Evolutionary conservation across 2,113 vertebrate genomes (phyloP).

Genomic region (Tursiops truncatus): DNA sequence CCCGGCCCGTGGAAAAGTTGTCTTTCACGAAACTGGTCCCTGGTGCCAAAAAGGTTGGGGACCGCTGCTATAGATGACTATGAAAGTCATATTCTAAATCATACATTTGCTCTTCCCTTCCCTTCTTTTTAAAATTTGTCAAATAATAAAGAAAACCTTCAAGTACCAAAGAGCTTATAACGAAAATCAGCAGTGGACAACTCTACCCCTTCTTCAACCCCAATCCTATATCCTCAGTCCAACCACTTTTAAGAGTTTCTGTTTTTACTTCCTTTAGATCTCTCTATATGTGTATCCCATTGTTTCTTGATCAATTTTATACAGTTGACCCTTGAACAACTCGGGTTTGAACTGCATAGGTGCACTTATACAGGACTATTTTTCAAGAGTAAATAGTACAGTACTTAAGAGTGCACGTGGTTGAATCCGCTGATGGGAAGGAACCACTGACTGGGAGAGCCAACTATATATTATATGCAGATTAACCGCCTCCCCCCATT

Average conservation of each 20-base stretch:
- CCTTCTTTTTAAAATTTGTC: not conserved
- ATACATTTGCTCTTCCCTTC: not conserved
- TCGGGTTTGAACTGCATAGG: not conserved
- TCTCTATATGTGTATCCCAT: not conserved
- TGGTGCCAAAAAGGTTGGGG: too few relatives aligned
- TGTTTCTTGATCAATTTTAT: not conserved
- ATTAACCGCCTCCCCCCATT: not conserved
- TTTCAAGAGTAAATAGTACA: not conserved
- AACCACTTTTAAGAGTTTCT: not conserved
- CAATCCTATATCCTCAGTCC: not conserved
- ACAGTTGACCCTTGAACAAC: not conserved
- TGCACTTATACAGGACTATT: not conserved
- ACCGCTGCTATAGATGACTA: not conserved
- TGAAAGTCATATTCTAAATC: not conserved
- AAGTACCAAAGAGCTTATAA: not conserved
- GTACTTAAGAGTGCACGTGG: not conserved
- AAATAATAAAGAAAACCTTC: slow-evolving; percentile 7
- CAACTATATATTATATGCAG: not conserved
- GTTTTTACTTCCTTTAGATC: not conserved
- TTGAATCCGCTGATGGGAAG: not conserved
- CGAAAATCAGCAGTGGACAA: not conserved
- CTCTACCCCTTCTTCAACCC: not conserved
- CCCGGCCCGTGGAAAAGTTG: too few relatives aligned
- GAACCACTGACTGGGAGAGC: not conserved
- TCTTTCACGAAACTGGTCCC: too few relatives aligned